These are phyloP conservation scores for Hybognathus amarus DNA, from an alignment of 2,797 vertebrate genomes.

Conservation along the genomic window DNA sequence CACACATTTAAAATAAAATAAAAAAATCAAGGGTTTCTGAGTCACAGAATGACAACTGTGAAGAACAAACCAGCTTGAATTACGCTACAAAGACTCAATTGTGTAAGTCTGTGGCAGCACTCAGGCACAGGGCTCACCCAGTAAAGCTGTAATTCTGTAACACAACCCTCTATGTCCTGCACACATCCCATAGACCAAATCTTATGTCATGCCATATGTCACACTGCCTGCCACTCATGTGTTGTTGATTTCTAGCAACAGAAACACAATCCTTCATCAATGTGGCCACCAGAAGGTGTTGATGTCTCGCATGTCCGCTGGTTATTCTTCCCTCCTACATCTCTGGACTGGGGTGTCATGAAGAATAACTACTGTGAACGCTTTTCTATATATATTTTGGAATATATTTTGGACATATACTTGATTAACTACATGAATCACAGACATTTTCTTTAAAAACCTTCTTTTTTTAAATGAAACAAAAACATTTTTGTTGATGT, in stretches of 20 bases:
- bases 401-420: background rate
- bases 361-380: conserved; percentile 8
- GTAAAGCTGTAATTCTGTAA: conserved; percentile 27
- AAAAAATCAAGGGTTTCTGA: conserved; percentile 20
- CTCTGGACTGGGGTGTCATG: background rate
- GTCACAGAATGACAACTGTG: conserved; percentile 38
- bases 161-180: conserved; percentile 28
- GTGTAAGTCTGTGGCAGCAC: conserved; percentile 36
- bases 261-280: background rate
- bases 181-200: conserved; percentile 38
- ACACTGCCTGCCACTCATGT: conserved; percentile 11
- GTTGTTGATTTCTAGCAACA: background rate
- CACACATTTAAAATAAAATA: background rate
- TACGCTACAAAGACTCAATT: conserved; percentile 49
- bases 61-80: conserved; percentile 43
- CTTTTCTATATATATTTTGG: no score
- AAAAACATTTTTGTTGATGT: background rate
- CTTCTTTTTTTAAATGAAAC: background rate
- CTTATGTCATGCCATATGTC: conserved; percentile 18
- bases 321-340: background rate
- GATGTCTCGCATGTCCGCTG: conserved; percentile 8
- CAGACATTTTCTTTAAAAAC: background rate
- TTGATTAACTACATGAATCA: background rate
- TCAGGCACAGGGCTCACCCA: conserved; percentile 38
- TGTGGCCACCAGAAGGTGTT: conserved; percentile 10